Evolutionary conservation across 2,797 vertebrate genomes (phyloP), one percentile per base, ranked within the genome.

Genomic region (Dryobates pubescens): DNA sequence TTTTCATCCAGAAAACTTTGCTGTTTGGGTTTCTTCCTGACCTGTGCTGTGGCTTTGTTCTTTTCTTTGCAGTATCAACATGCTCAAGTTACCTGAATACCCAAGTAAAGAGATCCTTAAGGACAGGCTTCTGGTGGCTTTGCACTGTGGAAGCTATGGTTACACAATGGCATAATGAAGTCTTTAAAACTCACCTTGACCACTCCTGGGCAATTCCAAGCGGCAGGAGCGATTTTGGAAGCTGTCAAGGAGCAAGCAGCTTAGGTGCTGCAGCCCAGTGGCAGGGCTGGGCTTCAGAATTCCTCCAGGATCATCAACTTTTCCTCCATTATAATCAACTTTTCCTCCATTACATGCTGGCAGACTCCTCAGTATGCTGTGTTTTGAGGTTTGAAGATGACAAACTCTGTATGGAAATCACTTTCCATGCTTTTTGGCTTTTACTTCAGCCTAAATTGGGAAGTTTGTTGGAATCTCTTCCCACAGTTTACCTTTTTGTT

Each of bases 31-130:
- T 91, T 94, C 73, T 82, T 94, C 6, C 64, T 96, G 89, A 96
- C 88, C 75, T 79, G 49, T 89, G 30, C 23, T 82, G 7, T 75
- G 18, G 6, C 1, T 17, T 41, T 58, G 34, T n/a, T 17, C 8
- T 38, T 62, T 56, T 49, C 90, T 67, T 97, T 96, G 62, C 97
- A 99, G 99, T 94, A 99, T 99, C 98, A 99, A 99, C 98, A 99
- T 99, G 99, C 98, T 99, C 96, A 99, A 99, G 97, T 98, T 99
- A 96, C 99, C 99, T 84, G 99, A 99, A 97, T 99, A 99, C 79
- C 99, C 99, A 41, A 98, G 98, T 97, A 98, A 98, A 96, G 99
- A 99, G 94, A 98, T 98, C 94, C 98, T 99, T 64, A 98, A 98
- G 95, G 99, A 99, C 97, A 98, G 99, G 57, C 98, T 99, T 96